Percentiles rank a stretch among this genome's conserved stretches.
These are phyloP conservation scores for Pterocles burchelli DNA, from an alignment of 2,113 vertebrate species.

Conservation along the genomic window DNA sequence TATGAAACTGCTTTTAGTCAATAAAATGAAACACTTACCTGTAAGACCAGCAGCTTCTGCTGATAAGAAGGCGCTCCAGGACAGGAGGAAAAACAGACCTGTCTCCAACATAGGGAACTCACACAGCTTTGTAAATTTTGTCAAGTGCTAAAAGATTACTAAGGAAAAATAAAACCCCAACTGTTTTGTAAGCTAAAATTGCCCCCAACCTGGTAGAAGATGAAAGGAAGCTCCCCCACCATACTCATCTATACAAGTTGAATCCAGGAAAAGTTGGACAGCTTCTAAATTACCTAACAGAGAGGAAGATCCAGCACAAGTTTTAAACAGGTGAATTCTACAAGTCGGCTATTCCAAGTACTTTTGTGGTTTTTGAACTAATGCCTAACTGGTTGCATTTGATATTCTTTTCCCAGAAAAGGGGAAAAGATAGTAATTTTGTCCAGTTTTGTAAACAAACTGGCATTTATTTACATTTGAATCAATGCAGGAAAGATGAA, in stretches of 20 bases:
- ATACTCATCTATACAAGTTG: not conserved
- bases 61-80: constrained; percentile 87
- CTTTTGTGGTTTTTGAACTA: not conserved
- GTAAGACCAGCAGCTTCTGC: constrained; percentile 83
- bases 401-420: not conserved
- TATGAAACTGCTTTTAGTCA: not conserved
- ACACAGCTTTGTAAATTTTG: constrained; percentile 85
- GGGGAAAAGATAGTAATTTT: not conserved
- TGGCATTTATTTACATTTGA: not conserved
- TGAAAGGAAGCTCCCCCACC: not conserved
- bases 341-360: not conserved
- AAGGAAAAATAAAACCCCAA: constrained; percentile 73
- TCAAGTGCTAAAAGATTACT: constrained; percentile 78
- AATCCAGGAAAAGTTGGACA: not conserved
- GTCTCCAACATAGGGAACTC: constrained; percentile 86
- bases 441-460: not conserved
- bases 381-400: not conserved
- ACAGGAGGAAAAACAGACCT: constrained; percentile 84
- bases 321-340: not conserved
- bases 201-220: not conserved
- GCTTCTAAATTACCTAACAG: not conserved
- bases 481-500: not conserved
- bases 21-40: constrained; percentile 67
- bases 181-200: not conserved
- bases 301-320: not conserved